Percentiles rank a stretch among this genome's conserved stretches.
Conservation (phyloP, 1,140 invertebrate genomes). For the Aphelinus atriplicis region DNA sequence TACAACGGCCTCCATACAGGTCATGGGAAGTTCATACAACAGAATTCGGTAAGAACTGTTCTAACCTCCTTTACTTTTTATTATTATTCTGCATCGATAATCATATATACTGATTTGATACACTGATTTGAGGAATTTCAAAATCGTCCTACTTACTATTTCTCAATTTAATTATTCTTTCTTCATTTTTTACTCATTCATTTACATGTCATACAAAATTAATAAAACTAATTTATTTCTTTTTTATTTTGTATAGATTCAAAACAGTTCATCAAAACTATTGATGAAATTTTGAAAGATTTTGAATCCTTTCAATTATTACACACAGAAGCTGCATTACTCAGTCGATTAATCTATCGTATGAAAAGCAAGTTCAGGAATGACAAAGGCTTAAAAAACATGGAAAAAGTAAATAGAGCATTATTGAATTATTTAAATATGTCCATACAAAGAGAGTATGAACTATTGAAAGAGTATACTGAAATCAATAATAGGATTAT, state of each 20-base stretch:
- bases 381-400: conserved; percentile 70
- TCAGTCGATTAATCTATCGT: conserved; percentile 70
- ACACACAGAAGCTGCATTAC: conserved; percentile 67
- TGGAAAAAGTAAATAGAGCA: conserved; percentile 68
- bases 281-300: conserved; percentile 56
- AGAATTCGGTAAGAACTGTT: conserved; percentile 47
- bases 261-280: conserved; percentile 36
- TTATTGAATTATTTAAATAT: conserved; percentile 67
- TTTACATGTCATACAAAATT: too few relatives aligned
- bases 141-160: too few relatives aligned
- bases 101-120: too few relatives aligned
- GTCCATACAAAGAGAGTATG: conserved; percentile 56
- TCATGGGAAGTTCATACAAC: conserved; percentile 44
- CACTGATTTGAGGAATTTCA: too few relatives aligned
- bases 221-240: conserved; percentile 4
- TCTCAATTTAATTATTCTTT: neutral
- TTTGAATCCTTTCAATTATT: conserved; percentile 65
- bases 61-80: too few relatives aligned
- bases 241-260: conserved; percentile 45
- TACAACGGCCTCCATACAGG: conserved; percentile 51
- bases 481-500: conserved; percentile 52
- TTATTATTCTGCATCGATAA: too few relatives aligned
- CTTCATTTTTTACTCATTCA: neutral
- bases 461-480: conserved; percentile 57
- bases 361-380: conserved; percentile 71